Percentiles rank a stretch among this genome's conserved stretches.
Evolutionary conservation across 2,888 invertebrate species (phyloP).

Genomic region (Plebejus argus): DNA sequence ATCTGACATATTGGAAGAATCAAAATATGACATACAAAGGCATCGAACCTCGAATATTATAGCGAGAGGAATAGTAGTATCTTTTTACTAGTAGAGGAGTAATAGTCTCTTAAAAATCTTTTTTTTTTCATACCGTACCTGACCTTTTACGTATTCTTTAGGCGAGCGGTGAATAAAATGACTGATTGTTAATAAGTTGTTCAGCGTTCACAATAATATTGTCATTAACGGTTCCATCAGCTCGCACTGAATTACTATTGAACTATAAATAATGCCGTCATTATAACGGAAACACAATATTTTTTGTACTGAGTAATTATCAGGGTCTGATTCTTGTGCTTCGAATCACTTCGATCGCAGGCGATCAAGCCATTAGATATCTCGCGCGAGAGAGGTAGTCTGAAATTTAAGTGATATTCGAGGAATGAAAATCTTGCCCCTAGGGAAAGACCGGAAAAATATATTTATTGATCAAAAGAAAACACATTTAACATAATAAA

Average conservation of each 20-base stretch:
- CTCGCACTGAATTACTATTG: constrained; percentile 3
- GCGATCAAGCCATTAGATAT: no score
- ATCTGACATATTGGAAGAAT: no score
- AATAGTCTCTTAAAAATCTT: no score
- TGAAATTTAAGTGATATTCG: no score
- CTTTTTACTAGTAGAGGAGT: no score
- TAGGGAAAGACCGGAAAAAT: neutral
- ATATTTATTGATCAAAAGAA: neutral
- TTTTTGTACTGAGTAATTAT: neutral
- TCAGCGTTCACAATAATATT: constrained; percentile 67
- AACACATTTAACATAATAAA: neutral
- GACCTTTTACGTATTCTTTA: constrained; percentile 48
- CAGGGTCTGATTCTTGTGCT: neutral
- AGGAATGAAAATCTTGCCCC: no score
- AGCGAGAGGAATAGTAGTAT: no score
- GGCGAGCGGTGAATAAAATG: constrained; percentile 51
- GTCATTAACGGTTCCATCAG: constrained; percentile 55
- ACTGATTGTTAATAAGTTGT: constrained; percentile 56
- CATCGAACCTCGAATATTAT: no score
- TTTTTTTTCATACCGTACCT: constrained; percentile 46
- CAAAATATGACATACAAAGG: no score
- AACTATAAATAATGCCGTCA: constrained; percentile 7
- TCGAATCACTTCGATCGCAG: neutral
- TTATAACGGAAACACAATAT: constrained; percentile 5
- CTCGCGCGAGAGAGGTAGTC: no score